A percentile compares a stretch with the other conserved stretches of the same genome.
Evolutionary conservation across 1,140 invertebrate species (phyloP).

Genomic region (Phenacoccus solenopsis): DNA sequence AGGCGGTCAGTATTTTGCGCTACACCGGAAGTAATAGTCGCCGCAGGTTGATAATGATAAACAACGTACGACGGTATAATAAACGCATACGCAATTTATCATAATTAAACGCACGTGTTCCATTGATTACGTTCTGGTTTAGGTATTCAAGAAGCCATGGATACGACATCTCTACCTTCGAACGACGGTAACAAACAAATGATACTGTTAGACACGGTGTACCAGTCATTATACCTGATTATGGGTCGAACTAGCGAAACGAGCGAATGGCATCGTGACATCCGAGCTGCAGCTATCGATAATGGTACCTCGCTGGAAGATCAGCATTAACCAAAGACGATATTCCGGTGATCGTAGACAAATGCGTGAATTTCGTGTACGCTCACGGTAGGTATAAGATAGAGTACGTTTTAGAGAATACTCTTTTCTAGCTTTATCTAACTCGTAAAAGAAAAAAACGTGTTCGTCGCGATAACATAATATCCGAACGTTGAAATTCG

Average conservation of each 20-base stretch:
- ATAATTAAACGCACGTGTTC: too few relatives aligned
- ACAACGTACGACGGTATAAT: too few relatives aligned
- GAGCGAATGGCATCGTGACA: conserved; percentile 50
- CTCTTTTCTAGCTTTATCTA: not conserved
- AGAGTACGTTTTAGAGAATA: too few relatives aligned
- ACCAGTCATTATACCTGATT: conserved; percentile 50
- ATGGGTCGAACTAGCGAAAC: conserved; percentile 45
- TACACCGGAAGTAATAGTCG: too few relatives aligned
- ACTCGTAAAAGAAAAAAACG: too few relatives aligned
- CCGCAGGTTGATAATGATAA: too few relatives aligned
- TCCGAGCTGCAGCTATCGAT: conserved; percentile 56
- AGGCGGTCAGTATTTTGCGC: too few relatives aligned
- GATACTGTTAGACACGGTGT: conserved; percentile 49
- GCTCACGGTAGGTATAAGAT: conserved; percentile 55
- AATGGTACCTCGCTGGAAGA: conserved; percentile 62
- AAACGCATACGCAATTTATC: too few relatives aligned
- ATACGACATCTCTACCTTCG: not conserved
- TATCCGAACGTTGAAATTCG: too few relatives aligned
- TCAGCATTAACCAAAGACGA: conserved; percentile 76
- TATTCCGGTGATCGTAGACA: conserved; percentile 77
- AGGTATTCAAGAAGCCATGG: conserved; percentile 19
- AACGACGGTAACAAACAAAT: not conserved
- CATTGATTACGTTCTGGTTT: too few relatives aligned
- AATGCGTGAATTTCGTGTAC: conserved; percentile 79
- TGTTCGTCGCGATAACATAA: too few relatives aligned